Evolutionary conservation across 2,113 vertebrate species (phyloP).

Genomic region (Mormyrus iriodes): DNA sequence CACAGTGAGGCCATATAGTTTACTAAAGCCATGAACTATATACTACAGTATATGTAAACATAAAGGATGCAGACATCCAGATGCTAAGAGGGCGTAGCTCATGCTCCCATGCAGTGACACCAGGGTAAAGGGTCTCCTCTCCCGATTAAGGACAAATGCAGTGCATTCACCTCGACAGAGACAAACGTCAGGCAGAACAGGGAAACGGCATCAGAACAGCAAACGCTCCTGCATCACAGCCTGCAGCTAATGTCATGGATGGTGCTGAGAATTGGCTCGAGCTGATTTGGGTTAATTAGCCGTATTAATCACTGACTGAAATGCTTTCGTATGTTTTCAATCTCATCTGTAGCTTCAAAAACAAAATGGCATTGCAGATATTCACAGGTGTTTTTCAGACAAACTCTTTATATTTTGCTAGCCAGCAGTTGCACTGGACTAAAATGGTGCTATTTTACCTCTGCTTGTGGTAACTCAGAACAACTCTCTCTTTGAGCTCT

Average conservation of each 20-base stretch:
- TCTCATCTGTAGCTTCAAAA: neutral
- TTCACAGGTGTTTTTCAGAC: neutral
- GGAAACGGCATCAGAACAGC: neutral
- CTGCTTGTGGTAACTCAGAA: conserved; percentile 61
- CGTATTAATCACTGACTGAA: neutral
- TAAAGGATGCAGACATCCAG: neutral
- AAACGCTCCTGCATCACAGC: neutral
- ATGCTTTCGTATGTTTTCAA: neutral
- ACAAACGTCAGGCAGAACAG: neutral
- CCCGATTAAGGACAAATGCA: neutral
- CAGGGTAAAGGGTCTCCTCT: neutral
- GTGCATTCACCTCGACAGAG: neutral
- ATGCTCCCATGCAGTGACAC: conserved; percentile 8
- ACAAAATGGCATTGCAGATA: neutral
- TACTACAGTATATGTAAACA: conserved; percentile 3
- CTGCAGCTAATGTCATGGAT: neutral
- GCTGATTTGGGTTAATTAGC: conserved; percentile 6
- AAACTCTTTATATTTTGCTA: neutral
- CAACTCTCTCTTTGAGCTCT: conserved; percentile 71
- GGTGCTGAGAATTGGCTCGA: neutral
- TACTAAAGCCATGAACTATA: neutral
- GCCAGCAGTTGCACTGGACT: neutral
- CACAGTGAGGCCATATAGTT: neutral
- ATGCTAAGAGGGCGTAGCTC: neutral
- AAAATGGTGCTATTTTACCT: conserved; percentile 50